Evolutionary conservation across 2,113 vertebrate genomes (phyloP).

Genomic region (Numenius arquata): DNA sequence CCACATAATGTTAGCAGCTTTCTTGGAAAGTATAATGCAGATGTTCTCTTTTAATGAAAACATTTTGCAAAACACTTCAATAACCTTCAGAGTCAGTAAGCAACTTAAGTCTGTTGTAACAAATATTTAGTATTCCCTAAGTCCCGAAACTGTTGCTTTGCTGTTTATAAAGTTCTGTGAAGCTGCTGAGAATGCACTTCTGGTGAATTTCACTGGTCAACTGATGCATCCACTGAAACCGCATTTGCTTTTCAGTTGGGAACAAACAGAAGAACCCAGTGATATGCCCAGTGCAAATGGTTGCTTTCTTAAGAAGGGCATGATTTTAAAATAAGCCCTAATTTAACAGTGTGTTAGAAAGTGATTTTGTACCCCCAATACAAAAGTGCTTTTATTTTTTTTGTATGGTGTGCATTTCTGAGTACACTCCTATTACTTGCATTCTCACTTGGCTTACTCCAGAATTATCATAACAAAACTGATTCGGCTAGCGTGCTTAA

Average conservation of each 20-base stretch:
- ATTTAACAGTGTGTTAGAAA: not conserved
- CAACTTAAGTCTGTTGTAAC: not conserved
- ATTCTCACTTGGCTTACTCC: not conserved
- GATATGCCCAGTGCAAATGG: not conserved
- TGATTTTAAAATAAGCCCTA: not conserved
- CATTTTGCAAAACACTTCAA: not conserved
- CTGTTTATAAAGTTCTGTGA: not conserved
- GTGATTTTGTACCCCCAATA: not conserved
- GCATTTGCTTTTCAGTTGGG: not conserved
- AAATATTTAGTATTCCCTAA: not conserved
- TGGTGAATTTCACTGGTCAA: not conserved
- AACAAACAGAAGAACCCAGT: not conserved
- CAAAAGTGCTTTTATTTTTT: not conserved
- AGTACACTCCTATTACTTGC: not conserved
- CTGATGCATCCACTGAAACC: not conserved
- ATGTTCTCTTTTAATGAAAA: not conserved
- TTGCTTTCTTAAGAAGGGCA: not conserved
- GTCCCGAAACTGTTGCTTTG: not conserved
- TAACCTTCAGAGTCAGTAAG: not conserved
- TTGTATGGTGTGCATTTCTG: not conserved
- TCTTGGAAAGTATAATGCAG: not conserved
- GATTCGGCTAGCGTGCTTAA: not conserved
- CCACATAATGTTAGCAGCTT: not conserved
- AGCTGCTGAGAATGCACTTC: not conserved
- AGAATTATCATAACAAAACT: not conserved